Percentiles rank a stretch among this genome's conserved stretches.
Conservation (phyloP, 2,888 invertebrate genomes). For the Tiphia femorata region DNA sequence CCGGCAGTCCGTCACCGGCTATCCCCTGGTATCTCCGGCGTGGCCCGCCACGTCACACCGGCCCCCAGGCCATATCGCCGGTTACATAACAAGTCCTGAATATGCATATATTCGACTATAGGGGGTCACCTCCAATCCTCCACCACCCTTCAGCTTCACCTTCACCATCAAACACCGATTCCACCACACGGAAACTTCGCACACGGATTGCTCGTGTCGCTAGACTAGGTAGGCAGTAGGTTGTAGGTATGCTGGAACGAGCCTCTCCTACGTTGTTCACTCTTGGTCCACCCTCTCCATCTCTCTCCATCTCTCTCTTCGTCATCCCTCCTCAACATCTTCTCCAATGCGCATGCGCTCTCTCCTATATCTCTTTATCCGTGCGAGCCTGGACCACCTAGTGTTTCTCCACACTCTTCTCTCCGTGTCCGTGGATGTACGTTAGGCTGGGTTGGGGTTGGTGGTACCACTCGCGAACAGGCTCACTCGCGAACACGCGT, state of each 20-base stretch:
- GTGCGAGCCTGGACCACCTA: neutral
- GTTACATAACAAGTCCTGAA: slow-evolving; percentile 63
- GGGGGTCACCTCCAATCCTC: slow-evolving; percentile 16
- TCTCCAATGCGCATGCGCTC: neutral
- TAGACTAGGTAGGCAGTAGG: too few species aligned
- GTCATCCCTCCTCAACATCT: neutral
- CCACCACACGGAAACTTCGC: too few species aligned
- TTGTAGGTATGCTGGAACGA: too few species aligned
- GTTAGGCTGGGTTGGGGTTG: too few species aligned
- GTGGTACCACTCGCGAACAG: slow-evolving; percentile 14
- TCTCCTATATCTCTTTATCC: neutral
- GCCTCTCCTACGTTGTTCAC: too few species aligned
- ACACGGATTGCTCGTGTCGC: too few species aligned
- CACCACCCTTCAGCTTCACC: slow-evolving; percentile 19
- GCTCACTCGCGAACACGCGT: slow-evolving; percentile 8
- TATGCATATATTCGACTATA: slow-evolving; percentile 61
- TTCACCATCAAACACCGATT: neutral
- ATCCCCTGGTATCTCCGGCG: slow-evolving; percentile 62
- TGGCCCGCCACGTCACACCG: slow-evolving; percentile 49
- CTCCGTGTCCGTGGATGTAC: too few species aligned
- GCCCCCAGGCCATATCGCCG: slow-evolving; percentile 53
- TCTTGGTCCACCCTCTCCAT: neutral
- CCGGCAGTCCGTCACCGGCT: slow-evolving; percentile 67
- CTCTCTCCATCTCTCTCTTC: neutral
- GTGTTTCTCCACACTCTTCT: too few species aligned